Conservation (phyloP, 2,113 vertebrate species). For the Beaufortia kweichowensis region DNA sequence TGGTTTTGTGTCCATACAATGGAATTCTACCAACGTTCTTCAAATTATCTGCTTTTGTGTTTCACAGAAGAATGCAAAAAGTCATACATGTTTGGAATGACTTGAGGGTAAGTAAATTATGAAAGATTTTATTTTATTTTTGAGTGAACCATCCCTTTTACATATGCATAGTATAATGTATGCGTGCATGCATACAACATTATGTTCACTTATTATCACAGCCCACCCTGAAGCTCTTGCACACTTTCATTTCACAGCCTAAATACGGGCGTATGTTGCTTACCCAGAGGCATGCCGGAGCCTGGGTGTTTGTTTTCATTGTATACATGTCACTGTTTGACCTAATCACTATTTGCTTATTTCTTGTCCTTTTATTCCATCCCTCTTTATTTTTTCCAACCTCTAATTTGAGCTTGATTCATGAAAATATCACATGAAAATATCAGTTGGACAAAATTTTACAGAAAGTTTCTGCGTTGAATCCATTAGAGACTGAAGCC, state of each 20-base stretch:
- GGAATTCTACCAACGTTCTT: no score
- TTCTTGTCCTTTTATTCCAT: not conserved
- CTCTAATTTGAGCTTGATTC: not conserved
- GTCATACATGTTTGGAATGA: no score
- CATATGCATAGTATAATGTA: constrained; percentile 1
- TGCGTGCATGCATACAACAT: not conserved
- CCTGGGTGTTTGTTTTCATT: constrained; percentile 13
- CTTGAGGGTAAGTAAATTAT: no score
- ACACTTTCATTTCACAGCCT: constrained; percentile 36
- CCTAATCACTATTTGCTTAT: constrained; percentile 22
- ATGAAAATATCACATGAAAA: not conserved
- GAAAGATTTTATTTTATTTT: not conserved
- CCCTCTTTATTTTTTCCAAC: not conserved
- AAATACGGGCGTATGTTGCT: constrained; percentile 31
- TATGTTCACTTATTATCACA: not conserved
- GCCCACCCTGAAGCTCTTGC: constrained; percentile 22
- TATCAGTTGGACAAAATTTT: constrained; percentile 1
- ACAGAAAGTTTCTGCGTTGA: not conserved
- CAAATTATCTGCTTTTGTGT: no score
- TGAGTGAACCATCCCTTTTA: not conserved
- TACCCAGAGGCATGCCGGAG: constrained; percentile 26
- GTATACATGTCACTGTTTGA: constrained; percentile 8
- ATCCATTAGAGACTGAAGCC: not conserved
- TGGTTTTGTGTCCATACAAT: no score
- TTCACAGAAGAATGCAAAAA: no score